Evolutionary conservation across 2,113 vertebrate species (phyloP).

Genomic region (Mellivora capensis): DNA sequence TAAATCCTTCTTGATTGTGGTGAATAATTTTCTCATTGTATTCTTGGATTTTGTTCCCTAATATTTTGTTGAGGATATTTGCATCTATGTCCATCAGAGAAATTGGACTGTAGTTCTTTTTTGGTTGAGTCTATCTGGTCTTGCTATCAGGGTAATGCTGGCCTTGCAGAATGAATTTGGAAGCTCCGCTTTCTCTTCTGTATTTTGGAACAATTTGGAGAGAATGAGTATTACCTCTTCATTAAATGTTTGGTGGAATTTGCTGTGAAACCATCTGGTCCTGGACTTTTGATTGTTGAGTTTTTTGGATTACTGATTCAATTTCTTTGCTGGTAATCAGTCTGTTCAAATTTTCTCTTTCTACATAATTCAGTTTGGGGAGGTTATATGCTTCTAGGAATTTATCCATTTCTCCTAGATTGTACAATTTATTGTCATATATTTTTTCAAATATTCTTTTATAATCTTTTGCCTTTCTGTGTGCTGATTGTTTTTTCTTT

Average conservation of each 20-base stretch:
- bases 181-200: background rate
- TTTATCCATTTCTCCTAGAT: background rate
- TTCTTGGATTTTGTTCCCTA: background rate
- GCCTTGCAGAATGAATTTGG: background rate
- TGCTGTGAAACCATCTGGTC: background rate
- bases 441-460: background rate
- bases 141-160: background rate
- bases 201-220: background rate
- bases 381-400: background rate
- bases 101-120: background rate
- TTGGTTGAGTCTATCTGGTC: background rate
- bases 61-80: background rate
- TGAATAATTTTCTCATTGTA: background rate
- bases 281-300: background rate
- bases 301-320: background rate
- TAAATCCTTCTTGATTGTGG: background rate
- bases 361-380: background rate
- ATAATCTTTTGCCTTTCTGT: background rate
- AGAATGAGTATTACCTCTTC: background rate
- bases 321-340: background rate
- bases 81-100: background rate
- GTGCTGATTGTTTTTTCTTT: background rate
- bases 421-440: background rate
- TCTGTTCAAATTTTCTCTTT: background rate
- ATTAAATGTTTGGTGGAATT: background rate